phyloP scores from a whole-genome alignment of 2,797 vertebrate species.

The Cyprinella venusta region DNA sequence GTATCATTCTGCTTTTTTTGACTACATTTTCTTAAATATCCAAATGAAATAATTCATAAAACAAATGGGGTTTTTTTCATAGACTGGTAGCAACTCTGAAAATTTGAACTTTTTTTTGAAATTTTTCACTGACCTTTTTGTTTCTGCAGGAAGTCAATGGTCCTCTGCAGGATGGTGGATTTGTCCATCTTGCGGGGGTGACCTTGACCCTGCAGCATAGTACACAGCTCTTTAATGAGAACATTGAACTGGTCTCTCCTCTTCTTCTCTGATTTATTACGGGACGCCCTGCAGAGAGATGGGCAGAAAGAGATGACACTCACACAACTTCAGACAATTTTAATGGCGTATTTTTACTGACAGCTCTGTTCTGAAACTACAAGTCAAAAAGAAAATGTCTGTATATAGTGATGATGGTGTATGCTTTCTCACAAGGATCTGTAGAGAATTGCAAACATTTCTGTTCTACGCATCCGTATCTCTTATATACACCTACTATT shows the following conservation, averaged over 20 bases:
- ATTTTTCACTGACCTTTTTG: conserved; percentile 82
- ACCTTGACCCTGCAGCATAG: conserved; percentile 87
- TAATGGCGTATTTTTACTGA: background rate
- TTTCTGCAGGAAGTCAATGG: conserved; percentile 86
- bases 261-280: conserved; percentile 87
- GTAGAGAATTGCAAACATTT: conserved; percentile 5
- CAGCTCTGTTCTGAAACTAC: background rate
- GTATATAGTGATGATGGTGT: background rate
- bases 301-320: background rate
- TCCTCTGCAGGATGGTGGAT: conserved; percentile 85
- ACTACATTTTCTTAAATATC: background rate
- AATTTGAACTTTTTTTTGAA: background rate
- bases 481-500: background rate
- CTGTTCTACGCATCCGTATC: background rate
- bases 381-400: background rate
- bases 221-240: conserved; percentile 87
- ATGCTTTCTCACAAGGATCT: background rate
- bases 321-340: background rate
- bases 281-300: conserved; percentile 77
- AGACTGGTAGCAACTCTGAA: background rate
- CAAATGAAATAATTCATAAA: background rate
- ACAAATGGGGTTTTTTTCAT: too few relatives aligned
- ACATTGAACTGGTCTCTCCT: conserved; percentile 85
- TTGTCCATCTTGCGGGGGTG: conserved; percentile 88
- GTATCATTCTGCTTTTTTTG: background rate